Base-by-base conservation (phyloP, 2,797 vertebrate genomes). In the Decapterus maruadsi region DNA sequence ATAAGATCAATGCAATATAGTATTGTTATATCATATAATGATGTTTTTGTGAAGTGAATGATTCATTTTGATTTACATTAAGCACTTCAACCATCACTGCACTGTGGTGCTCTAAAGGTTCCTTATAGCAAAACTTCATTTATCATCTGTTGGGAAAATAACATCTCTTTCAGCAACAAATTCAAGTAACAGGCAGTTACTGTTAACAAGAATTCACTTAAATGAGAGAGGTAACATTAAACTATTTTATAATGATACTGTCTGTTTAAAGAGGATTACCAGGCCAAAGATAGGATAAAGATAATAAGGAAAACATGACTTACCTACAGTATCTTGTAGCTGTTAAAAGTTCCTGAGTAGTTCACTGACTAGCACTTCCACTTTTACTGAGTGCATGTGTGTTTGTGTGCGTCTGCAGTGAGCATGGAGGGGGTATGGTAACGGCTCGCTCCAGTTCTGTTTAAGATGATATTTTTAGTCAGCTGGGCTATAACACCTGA, bases 391-490 rank as follows among this genome's bases (percentile, higher is more conserved):
- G 29, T 65, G 36, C 67, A 67, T 77, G 31, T 45, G 57, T 59
- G 48, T 64, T 17, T 54, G 77, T 68, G 36, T 65, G 54, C 14
- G 26, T 69, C 65, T 8, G 11, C 56, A 72, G 51, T 66, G 31
- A 59, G 65, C 43, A 31, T 68, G 22, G 65, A 66, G 73, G 50
- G 61, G 66, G 43, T 88, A 69, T 87, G 58, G 80, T 78, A 78
- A 82, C 85, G 68, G 72, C 91, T 84, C 81, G 67, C 61, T 66
- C n/a, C 29, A 36, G 72, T 63, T 82, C 68, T 88, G 82, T 88
- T 86, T 83, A 72, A 83, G 78, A 77, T 87, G 90, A 88, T 95
- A 95, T 95, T 95, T 95, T 94, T 94, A 94, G 94, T 80, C 72
- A 75, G 79, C 79, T 84, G 57, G 87, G 79, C 81, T 76, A 55